Evolutionary conservation across 2,888 invertebrate genomes (phyloP), one percentile per base, ranked within the genome.

Genomic region (Teleogryllus oceanicus): DNA sequence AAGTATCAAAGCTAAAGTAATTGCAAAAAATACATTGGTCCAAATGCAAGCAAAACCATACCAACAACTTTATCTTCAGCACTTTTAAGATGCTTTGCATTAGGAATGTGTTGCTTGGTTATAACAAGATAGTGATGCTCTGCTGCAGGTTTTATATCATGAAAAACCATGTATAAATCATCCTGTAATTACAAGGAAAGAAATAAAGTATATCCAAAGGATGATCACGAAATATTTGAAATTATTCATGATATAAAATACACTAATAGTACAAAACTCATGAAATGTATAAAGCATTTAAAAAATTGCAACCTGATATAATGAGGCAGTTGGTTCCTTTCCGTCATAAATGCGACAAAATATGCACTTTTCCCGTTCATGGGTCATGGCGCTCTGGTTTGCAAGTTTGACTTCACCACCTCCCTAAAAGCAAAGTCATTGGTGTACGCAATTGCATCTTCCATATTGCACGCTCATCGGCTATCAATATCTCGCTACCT

Each of bases 131-230:
- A 92, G 86, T 98, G 97, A 87, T 92, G 91, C 18, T 90, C 90
- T 0, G 94, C 90, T 0, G 94, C 95, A 5, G 97, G 97, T 85
- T 92, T 92, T 24, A 92, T 96, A 85, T 97, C 97, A 62, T 91
- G 90, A 85, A 97, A 96, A 62, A 95, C 93, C 12, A 93, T 90
- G 74, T 94, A 87, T 76, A 93, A 91, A 0, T 95, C 93, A 84
- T 94, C 93, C 88, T 89, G 76, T 75, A 85, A 83, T 50, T 76
- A 78, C 37, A 37, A 62, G n/a, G 62, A 62, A n/a, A 62, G n/a
- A 62, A 62, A 18, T 62, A 62, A 62, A 62, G 4, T 62, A 18
- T 62, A 18, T 62, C n/a, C n/a, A 18, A 62, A 62, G 13, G 16
- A 62, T n/a, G n/a, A 13, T 11, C 4, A 62, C 11, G 13, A 24